Base-by-base conservation (phyloP, 92 coral and sea anemone species). In the Scolanthus callimorphus region DNA sequence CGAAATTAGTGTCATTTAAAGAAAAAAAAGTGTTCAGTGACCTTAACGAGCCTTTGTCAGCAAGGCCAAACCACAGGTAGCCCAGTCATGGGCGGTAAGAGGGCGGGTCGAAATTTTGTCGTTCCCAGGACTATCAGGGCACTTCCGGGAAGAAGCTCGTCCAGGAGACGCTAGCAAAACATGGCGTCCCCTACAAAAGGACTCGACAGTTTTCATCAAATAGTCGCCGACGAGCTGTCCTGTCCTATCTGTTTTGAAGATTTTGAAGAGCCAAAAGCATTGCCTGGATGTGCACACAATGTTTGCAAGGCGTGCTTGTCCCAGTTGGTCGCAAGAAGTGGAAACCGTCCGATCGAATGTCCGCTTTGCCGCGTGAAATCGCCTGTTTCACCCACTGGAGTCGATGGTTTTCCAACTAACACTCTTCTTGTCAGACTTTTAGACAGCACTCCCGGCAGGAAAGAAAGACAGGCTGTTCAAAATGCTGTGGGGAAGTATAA, bases 391-490 rank as follows among this genome's bases (percentile, higher is more conserved):
- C 20, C 41, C 11, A 29, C 20, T 22, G 74, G 74, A 24, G 63
- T 56, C 4, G 48, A 43, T 25, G 53, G 54, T 15, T 67, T 67
- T 41, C 63, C 74, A 17, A 67, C 74, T 12, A 55, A 67, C 60
- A 67, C 74, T 22, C 49, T 67, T 1, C 3, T 67, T 1, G 74
- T 67, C 1, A 43, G 74, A 8, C 38, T 54, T 12, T 37, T 67
- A 10, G 74, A 67, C 6, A 54, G 44, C 54, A 67, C 43, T 25
- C 62, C 63, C 12, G 74, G 64, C 13, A 20, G 60, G 9, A 41
- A 41, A 24, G 74, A 67, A 45, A 39, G 43, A 31, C n/a, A 11
- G 24, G 63, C 57, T 20, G 44, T 67, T 2, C 0, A 49, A 17
- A 11, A 15, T 38, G 53, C 9, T 9, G 44, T 58, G 31, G 44